Evolutionary conservation across 2,797 vertebrate genomes (phyloP).

Genomic region (Coendou prehensilis): DNA sequence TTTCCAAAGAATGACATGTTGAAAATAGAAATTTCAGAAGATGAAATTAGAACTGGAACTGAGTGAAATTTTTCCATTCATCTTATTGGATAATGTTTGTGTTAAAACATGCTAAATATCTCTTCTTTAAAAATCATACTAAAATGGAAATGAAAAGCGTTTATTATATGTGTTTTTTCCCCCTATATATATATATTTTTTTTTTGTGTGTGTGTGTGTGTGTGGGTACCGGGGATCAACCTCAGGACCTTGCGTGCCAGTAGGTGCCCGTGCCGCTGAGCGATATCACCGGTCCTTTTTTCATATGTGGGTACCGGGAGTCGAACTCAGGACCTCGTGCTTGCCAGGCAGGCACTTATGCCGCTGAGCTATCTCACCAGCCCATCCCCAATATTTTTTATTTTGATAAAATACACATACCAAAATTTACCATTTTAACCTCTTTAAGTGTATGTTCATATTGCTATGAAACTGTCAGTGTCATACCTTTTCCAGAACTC

Average conservation of each 20-base stretch:
- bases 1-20: background rate
- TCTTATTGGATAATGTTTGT: background rate
- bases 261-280: too few species aligned
- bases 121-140: conserved; percentile 26
- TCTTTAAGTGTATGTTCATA: background rate
- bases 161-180: background rate
- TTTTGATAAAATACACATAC: background rate
- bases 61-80: background rate
- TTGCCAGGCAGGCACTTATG: too few species aligned
- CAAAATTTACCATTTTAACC: background rate
- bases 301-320: too few species aligned
- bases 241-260: too few species aligned
- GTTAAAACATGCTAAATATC: background rate
- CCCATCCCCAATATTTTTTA: background rate
- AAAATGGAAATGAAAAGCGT: conserved; percentile 19
- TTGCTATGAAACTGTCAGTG: background rate
- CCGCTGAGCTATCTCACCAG: too few species aligned
- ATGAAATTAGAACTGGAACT: background rate
- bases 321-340: too few species aligned
- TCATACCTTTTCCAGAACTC: background rate
- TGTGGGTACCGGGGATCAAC: too few species aligned
- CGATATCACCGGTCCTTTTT: too few species aligned
- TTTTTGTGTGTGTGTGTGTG: too few species aligned
- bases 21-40: background rate
- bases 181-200: too few species aligned